These are phyloP conservation scores for Melanostoma scalare DNA, from an alignment of 2,888 invertebrate genomes.

Conservation along the genomic window DNA sequence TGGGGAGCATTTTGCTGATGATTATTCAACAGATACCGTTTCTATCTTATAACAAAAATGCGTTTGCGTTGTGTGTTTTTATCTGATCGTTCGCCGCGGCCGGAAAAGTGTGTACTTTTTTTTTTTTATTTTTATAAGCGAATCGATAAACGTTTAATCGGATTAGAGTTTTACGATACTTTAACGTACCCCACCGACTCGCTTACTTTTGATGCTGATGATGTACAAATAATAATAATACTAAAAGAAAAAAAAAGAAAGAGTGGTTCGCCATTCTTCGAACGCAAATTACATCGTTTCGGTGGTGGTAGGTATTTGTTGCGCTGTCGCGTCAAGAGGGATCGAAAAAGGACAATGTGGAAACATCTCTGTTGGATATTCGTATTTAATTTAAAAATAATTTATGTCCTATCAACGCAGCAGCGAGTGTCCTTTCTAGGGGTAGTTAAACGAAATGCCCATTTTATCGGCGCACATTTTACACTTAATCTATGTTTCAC, in stretches of 20 bases:
- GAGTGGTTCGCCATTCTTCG: too few relatives aligned
- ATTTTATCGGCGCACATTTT: constrained; percentile 22
- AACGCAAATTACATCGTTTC: too few relatives aligned
- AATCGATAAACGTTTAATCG: constrained; percentile 49
- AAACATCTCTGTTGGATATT: too few relatives aligned
- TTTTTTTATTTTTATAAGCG: constrained; percentile 9
- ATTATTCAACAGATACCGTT: constrained; percentile 4
- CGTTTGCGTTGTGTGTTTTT: constrained; percentile 19
- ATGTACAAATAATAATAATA: too few relatives aligned
- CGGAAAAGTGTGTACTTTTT: not conserved
- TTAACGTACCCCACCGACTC: constrained; percentile 16
- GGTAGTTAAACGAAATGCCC: too few relatives aligned
- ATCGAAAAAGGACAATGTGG: too few relatives aligned
- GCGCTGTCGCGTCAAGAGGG: too few relatives aligned
- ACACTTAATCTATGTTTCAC: constrained; percentile 30
- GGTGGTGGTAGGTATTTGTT: too few relatives aligned
- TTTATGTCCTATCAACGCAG: too few relatives aligned
- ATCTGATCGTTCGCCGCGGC: not conserved
- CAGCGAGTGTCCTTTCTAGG: constrained; percentile 16
- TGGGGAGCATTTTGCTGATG: not conserved
- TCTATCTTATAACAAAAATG: too few relatives aligned
- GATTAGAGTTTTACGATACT: constrained; percentile 39
- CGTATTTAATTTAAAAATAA: too few relatives aligned
- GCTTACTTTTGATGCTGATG: not conserved
- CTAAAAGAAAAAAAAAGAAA: too few relatives aligned